These are phyloP conservation scores for Pedetes capensis DNA, from an alignment of 2,113 vertebrate genomes.

Conservation along the genomic window DNA sequence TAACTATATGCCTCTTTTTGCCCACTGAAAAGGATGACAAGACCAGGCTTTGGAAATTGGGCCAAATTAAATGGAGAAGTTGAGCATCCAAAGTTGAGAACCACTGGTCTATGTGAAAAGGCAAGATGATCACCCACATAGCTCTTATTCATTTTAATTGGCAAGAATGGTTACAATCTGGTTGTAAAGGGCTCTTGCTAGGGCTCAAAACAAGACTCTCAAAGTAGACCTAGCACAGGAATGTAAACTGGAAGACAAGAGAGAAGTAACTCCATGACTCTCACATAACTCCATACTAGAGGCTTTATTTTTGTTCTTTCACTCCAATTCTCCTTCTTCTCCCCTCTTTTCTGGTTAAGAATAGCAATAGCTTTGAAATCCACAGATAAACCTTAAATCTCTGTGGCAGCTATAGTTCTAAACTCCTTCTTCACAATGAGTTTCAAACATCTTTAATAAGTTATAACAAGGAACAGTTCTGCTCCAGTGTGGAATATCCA, in stretches of 20 bases:
- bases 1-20: not conserved
- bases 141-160: not conserved
- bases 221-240: not conserved
- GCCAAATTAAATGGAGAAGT: not conserved
- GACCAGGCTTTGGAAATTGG: not conserved
- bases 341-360: not conserved
- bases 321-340: not conserved
- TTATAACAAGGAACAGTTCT: not conserved
- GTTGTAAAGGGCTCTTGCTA: not conserved
- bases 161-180: not conserved
- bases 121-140: not conserved
- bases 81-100: not conserved
- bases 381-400: constrained; percentile 62
- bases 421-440: constrained; percentile 39
- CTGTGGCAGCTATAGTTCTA: constrained; percentile 52
- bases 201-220: not conserved
- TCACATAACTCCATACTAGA: not conserved
- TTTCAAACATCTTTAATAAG: constrained; percentile 50
- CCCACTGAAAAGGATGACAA: not conserved
- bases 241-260: not conserved
- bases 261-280: not conserved
- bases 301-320: constrained; percentile 1
- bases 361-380: constrained; percentile 46
- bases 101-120: not conserved
- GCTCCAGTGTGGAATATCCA: not conserved